Conservation (phyloP, 1,140 invertebrate species). For the Lucilia sericata region DNA sequence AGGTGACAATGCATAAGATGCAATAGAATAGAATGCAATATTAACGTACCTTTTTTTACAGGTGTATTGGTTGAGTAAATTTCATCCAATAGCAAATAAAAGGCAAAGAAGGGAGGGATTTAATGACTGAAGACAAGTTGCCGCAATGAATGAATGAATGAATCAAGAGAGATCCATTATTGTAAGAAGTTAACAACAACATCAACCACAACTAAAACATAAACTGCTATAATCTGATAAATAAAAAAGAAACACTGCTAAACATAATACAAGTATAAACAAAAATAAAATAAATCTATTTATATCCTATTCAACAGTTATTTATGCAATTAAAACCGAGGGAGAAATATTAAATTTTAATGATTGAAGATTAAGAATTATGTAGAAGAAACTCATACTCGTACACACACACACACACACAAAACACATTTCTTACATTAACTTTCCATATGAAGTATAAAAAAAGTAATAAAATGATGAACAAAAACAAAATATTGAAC, state of each 20-base stretch:
- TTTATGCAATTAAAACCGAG: slow-evolving; percentile 44
- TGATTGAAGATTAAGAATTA: slow-evolving; percentile 23
- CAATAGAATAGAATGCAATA: too few relatives aligned
- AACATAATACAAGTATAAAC: slow-evolving; percentile 48
- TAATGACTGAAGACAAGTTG: background rate
- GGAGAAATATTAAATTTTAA: background rate
- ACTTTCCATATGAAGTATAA: slow-evolving; percentile 33
- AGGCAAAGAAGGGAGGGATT: slow-evolving; percentile 33
- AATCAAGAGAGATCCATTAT: slow-evolving; percentile 7
- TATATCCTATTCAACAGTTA: slow-evolving; percentile 59
- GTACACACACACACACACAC: background rate
- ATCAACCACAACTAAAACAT: background rate
- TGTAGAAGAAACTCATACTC: slow-evolving; percentile 20
- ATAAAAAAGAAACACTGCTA: slow-evolving; percentile 58
- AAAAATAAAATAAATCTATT: slow-evolving; percentile 50
- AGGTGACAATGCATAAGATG: too few relatives aligned
- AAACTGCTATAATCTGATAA: slow-evolving; percentile 52
- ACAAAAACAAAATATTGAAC: slow-evolving; percentile 9
- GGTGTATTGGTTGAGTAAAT: slow-evolving; percentile 61
- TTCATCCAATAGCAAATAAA: too few relatives aligned
- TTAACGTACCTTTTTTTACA: slow-evolving; percentile 45
- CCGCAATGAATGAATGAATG: slow-evolving; percentile 20
- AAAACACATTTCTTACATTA: slow-evolving; percentile 15
- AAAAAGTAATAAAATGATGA: slow-evolving; percentile 10
- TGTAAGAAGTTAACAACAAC: slow-evolving; percentile 17